phyloP scores from a whole-genome alignment of 2,888 invertebrate genomes.

The Dichetophora obliterata region DNA sequence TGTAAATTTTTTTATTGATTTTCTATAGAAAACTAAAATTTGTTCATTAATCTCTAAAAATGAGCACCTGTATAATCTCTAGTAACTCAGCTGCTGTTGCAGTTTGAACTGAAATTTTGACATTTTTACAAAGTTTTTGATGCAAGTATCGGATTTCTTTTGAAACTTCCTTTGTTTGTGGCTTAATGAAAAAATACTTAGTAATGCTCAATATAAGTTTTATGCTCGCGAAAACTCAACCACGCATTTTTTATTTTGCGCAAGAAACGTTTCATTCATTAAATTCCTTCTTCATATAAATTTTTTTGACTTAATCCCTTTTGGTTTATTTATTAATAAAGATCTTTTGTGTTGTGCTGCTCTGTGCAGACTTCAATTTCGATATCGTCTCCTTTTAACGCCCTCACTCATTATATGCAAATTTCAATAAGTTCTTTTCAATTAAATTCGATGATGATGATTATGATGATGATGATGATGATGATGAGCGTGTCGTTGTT shows the following conservation, averaged over 20 bases:
- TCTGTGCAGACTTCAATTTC: conserved; percentile 17
- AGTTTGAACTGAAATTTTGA: not conserved
- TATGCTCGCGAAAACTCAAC: not conserved
- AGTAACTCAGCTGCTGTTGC: not conserved
- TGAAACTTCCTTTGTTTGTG: not conserved
- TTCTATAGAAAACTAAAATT: not conserved
- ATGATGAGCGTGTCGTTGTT: not conserved
- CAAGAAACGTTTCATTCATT: conserved; percentile 23
- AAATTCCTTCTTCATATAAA: not conserved
- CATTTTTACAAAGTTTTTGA: not conserved
- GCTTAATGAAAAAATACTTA: not conserved
- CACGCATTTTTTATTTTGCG: not conserved
- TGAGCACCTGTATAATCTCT: not conserved
- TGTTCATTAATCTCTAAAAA: not conserved
- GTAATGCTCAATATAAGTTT: no score
- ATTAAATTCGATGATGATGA: conserved; percentile 39
- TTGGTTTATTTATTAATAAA: not conserved
- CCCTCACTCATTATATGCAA: conserved; percentile 62
- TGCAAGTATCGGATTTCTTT: not conserved
- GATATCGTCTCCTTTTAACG: conserved; percentile 32
- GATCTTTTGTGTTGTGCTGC: no score
- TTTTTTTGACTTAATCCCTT: not conserved
- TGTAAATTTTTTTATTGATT: not conserved
- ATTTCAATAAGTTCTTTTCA: conserved; percentile 59
- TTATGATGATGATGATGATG: not conserved